Evolutionary conservation across 64 coral and sea anemone species (phyloP).

Genomic region (Actinia equina): DNA sequence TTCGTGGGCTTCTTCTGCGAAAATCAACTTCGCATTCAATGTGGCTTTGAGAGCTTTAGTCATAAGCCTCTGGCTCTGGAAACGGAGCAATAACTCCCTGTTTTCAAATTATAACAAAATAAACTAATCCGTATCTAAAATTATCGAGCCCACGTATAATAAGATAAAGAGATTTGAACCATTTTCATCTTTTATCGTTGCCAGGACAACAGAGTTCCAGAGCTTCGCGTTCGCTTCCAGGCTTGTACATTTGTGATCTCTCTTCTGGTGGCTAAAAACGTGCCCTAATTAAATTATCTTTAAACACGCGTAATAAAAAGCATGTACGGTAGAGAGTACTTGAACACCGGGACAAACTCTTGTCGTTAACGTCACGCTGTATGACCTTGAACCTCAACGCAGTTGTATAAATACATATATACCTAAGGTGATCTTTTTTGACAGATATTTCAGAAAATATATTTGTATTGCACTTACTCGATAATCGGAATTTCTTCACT

Average conservation of each 20-base stretch:
- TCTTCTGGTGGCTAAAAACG: neutral
- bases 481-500: neutral
- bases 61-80: too few relatives aligned
- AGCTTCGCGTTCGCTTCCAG: neutral
- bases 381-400: neutral
- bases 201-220: neutral
- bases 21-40: too few relatives aligned
- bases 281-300: neutral
- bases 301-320: neutral
- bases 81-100: too few relatives aligned
- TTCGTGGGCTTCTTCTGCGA: too few relatives aligned
- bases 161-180: neutral
- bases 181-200: neutral
- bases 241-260: neutral
- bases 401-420: neutral
- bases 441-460: neutral
- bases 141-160: too few relatives aligned
- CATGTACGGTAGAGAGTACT: neutral
- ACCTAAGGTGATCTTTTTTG: neutral
- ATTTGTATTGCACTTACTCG: slow-evolving; percentile 6
- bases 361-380: neutral
- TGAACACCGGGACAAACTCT: neutral
- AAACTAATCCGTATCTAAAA: too few relatives aligned
- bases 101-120: too few relatives aligned
- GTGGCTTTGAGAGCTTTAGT: too few relatives aligned